Conservation (phyloP, 2,888 invertebrate genomes). For the Axea sp. region DNA sequence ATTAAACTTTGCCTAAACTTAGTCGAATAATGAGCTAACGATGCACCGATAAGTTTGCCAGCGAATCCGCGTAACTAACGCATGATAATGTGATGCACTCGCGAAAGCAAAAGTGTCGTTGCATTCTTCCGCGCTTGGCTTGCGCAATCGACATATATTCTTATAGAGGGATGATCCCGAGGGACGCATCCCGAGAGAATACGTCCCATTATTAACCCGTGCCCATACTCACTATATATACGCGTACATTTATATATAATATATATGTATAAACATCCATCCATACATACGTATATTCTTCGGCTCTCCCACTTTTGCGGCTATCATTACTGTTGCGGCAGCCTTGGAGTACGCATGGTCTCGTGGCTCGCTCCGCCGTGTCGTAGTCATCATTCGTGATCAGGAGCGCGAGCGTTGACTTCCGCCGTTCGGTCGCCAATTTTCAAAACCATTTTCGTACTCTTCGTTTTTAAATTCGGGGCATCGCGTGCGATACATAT, state of each 20-base stretch:
- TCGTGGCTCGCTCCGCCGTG: slow-evolving; percentile 50
- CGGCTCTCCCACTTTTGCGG: slow-evolving; percentile 73
- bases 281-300: slow-evolving; percentile 66
- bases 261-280: slow-evolving; percentile 14
- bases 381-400: slow-evolving; percentile 60
- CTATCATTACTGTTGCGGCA: slow-evolving; percentile 73
- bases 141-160: too few relatives aligned
- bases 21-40: slow-evolving; percentile 9
- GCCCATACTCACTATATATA: background rate
- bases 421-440: slow-evolving; percentile 39
- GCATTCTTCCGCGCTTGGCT: too few relatives aligned
- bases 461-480: background rate
- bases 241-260: background rate
- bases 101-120: slow-evolving; percentile 17
- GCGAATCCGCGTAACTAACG: slow-evolving; percentile 8
- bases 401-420: slow-evolving; percentile 59
- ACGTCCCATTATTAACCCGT: slow-evolving; percentile 6
- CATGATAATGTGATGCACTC: slow-evolving; percentile 1
- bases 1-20: slow-evolving; percentile 10
- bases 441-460: slow-evolving; percentile 15
- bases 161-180: too few relatives aligned
- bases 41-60: slow-evolving; percentile 19
- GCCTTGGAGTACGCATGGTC: slow-evolving; percentile 65
- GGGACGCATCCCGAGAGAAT: too few relatives aligned
- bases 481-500: slow-evolving; percentile 36